Base-by-base conservation (phyloP, 2,797 vertebrate genomes). In the Tokudaia tokunoshimensis region DNA sequence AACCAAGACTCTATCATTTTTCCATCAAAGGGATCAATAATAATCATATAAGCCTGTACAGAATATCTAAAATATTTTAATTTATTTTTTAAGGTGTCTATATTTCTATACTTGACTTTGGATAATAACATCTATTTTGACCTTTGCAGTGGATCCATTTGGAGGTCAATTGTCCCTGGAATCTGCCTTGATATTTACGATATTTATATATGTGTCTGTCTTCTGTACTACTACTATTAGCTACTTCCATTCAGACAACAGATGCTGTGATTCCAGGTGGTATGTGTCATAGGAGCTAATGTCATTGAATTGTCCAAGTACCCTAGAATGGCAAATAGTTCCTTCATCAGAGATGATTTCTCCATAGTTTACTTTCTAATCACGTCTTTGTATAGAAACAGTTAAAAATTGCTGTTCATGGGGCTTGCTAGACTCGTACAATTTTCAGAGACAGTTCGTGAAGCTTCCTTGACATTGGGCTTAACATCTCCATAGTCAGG, bases 161-260 rank as follows among this genome's bases (percentile, higher is more conserved):
- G 37, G 78, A 92, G 92, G 76, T 65, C 72, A 92, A 15, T 95
- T 91, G 81, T 90, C 85, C 12, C 79, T 97, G 41, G 84, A 78
- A 82, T 90, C 29, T 89, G 70, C 79, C 94, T 97, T 86, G 85
- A 52, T 91, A 83, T 86, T 76, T 88, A 86, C 63, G 61, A 41
- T 41, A 24, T 91, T 61, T 95, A 41, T 81, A 37, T 50, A 50
- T 67, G 44, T 10, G 4, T 72, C 57, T 94, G 11, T 72, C 65
- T 82, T 87, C 24, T 93, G 57, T 26, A 87, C 67, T 92, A 75
- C 55, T 90, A 12, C 14, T 78, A 15, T 50, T 92, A 96, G 41
- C 50, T 52, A 52, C 11, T 52, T 72, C 72, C 82, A 65, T 91
- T 95, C n/a, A 86, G 9, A 95, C 78, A 94, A 37, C 83, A 92